Base-by-base conservation (phyloP, 2,113 vertebrate species). In the Syrmaticus mikado region DNA sequence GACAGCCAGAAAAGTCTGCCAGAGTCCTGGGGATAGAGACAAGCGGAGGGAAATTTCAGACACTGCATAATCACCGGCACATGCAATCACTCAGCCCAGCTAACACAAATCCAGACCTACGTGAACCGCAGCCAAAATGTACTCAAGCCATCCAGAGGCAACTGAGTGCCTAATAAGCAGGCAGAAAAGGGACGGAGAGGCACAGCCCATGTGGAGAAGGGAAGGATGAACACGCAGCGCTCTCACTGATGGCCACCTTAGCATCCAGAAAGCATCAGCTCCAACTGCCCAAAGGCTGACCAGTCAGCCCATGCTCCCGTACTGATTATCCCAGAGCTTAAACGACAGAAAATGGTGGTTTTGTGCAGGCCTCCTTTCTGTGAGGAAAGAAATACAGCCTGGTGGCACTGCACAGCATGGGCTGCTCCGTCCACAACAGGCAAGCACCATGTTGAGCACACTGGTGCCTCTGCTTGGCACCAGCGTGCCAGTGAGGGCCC, bases 61-160 rank as follows among this genome's bases (percentile, higher is more conserved):
- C 94, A 50, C 61, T 90, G 87, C 95, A 87, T 90, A 92, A 95
- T 87, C 89, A 7, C 19, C 50, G 36, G 89, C 91, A 81, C 75
- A 84, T 28, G 22, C 27, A n/a, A 85, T 43, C 5, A 1, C 85
- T 82, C 73, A 3, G 40, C 22, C 64, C 0, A 0, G 86, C 40
- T 89, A 82, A 60, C 1, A 0, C 68, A 28, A 81, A 72, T 52
- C 65, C 85, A 75, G 75, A 81, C 13, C 61, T 68, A 65, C 8
- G 61, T 6, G 4, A 74, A 65, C 52, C 3, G 0, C 19, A 5
- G 93, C 85, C 87, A 65, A 55, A 70, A 91, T 43, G 76, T 10
- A 22, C 67, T 65, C 13, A 2, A 79, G 80, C 73, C 79, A 4
- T 65, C 79, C 48, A 5, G 62, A 66, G 40, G 43, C 0, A 0